Base-by-base conservation (phyloP, 2,113 vertebrate species). In the Piprites chloris region DNA sequence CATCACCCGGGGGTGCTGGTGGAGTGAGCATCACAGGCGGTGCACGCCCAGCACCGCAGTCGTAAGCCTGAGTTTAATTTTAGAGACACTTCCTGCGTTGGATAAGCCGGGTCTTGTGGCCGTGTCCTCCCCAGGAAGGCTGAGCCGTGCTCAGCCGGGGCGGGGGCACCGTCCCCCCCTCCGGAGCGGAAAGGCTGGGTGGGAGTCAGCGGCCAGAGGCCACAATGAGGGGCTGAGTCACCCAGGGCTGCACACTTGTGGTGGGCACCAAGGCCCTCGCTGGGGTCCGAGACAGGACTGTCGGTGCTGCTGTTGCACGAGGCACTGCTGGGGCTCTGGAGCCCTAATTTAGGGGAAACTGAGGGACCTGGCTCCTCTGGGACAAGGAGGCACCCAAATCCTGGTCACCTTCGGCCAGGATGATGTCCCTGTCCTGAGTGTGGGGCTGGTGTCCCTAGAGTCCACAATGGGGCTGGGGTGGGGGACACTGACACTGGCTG, bases 201-300 rank as follows among this genome's bases (percentile, higher is more conserved):
- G 3, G n/a, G 87, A 47, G 52, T 35, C 86, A 75, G n/a, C 2
- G 10, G 2, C 0, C 35, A 9, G 75, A 65, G 71, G 71, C 76
- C 81, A 68, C 81, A 30, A 23, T 21, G 93, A 83, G 85, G 78
- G 82, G 55, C 61, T 65, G 4, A 53, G 69, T 19, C 35, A 30
- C 22, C 42, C n/a, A 0, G 21, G 0, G 46, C n/a, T 1, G 3
- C 1, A n/a, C 5, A 0, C 49, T 37, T 9, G 11, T 2, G 5
- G 37, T 5, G 5, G 52, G 27, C 53, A 21, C 35, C 2, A 0
- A 17, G 5, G 7, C 9, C 19, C 22, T 14, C 1, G 33, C 8
- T 1, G 56, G 52, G 12, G 3, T 37, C 44, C 0, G 0, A 13
- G 58, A 2, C 2, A 0, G 2, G 16, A 2, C 21, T 1, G 47